Evolutionary conservation across 2,888 invertebrate genomes (phyloP), one percentile per base, ranked within the genome.

Genomic region (Diloba caeruleocephala): DNA sequence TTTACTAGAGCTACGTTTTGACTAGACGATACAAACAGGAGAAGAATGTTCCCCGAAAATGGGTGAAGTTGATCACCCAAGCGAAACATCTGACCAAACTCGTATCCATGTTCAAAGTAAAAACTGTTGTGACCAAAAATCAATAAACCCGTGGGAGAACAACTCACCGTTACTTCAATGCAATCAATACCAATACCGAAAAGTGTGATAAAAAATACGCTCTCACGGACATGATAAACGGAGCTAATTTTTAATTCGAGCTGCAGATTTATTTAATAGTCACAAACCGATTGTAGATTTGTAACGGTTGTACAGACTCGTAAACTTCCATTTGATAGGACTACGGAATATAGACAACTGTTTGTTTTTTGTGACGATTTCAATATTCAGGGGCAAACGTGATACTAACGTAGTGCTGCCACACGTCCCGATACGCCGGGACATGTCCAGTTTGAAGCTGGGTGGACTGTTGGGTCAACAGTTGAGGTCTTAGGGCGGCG

Each of bases 241-340:
- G 76, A 85, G 83, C 84, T 76, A 88, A 88, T 84, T 82, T 81
- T 81, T 87, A 90, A 90, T 90, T 87, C 69, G 82, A 79, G 80
- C 84, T 87, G 89, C 87, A 82, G 87, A 88, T 88, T 88, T 84
- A 77, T 81, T 80, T 83, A 87, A 85, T 84, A 76, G 79, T 75
- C 74, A 72, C 38, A 76, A 81, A 81, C 61, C 84, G 81, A 87
- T 87, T 88, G 84, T 80, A 71, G 77, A 89, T 90, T 88, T 68
- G 84, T 75, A 74, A 80, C 80, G 85, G 86, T 65, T 70, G 70
- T 72, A 70, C 43, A 62, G 57, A 64, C 63, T 63, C 52, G 28
- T 72, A 76, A 79, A 76, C 73, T 78, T 74, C 74, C 51, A 76
- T 79, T 76, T 78, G 69, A 78, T 71, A 74, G 70, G 72, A 59